Base-by-base conservation (phyloP, 2,888 invertebrate species). In the Brachylomia viminalis region DNA sequence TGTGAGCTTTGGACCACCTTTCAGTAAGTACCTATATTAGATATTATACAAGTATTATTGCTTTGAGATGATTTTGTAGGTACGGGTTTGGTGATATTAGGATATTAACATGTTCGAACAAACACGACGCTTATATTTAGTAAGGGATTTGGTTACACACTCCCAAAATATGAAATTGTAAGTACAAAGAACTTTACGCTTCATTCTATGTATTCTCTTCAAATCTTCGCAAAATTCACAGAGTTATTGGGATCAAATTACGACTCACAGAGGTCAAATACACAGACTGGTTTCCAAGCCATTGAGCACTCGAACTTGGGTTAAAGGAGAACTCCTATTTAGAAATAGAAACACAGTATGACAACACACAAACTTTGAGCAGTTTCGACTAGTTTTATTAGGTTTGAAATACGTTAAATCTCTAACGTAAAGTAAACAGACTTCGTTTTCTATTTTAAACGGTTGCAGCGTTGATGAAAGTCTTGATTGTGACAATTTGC, bases 401-500 rank as follows among this genome's bases (percentile, higher is more conserved):
- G 42, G 52, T 66, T 59, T 10, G 3, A 78, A 47, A 30, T 49
- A 67, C 30, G 11, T 33, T 56, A 10, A 73, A 61, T 75, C 23
- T 47, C 6, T 1, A 38, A 56, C 42, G 30, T 27, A 42, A 68
- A 47, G 64, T 52, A 62, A 79, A 80, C 38, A 75, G 59, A 47
- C 10, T 69, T 33, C 8, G 8, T 49, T 23, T 42, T 49, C n/a
- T 54, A 66, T 61, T 79, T 79, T 62, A 49, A 20, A 47, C 30
- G 30, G 70, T 64, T 67, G 62, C 75, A 67, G 69, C 23, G 47
- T 59, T 82, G 52, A 79, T 74, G 70, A 68, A 72, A 74, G 20
- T 64, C 62, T 67, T 82, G 52, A 74, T 82, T 82, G 67, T 59
- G 58, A 79, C 54, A 79, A 78, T 72, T 81, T 81, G 38, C 65